Conservation (phyloP, 53 echinoderm and acorn worm genomes). For the Actinopyga echinites region DNA sequence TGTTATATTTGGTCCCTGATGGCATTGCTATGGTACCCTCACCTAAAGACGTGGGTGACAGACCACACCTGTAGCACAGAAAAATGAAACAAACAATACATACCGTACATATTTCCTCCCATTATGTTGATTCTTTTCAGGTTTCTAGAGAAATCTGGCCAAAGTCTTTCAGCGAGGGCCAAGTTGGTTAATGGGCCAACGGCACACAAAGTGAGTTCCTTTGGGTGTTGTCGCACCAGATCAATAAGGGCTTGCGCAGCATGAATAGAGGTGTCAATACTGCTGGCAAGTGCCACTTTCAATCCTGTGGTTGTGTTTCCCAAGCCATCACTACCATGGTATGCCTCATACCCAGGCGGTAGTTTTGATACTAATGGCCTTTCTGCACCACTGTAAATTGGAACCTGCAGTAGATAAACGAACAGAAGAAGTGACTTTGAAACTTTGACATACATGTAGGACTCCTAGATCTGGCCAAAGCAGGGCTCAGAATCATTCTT, state of each 20-base stretch:
- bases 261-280: constrained; percentile 29
- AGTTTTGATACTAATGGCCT: constrained; percentile 22
- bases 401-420: no score
- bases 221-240: constrained; percentile 33
- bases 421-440: no score
- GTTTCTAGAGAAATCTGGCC: constrained; percentile 71
- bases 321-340: constrained; percentile 70
- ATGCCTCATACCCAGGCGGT: constrained; percentile 11
- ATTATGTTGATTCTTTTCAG: constrained; percentile 76
- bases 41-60: no score
- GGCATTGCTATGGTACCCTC: no score
- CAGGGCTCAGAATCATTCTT: no score
- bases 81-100: not conserved
- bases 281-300: not conserved
- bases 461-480: no score
- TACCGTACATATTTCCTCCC: constrained; percentile 90
- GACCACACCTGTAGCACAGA: no score
- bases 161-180: constrained; percentile 73
- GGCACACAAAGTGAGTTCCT: constrained; percentile 64
- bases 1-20: no score
- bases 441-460: no score
- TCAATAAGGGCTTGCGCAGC: constrained; percentile 56
- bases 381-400: constrained; percentile 51
- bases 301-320: constrained; percentile 44
- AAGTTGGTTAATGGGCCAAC: constrained; percentile 90